Percentiles rank a stretch among this genome's conserved stretches.
Evolutionary conservation across 2,888 invertebrate genomes (phyloP).

Genomic region (Drosophila glabriapex): DNA sequence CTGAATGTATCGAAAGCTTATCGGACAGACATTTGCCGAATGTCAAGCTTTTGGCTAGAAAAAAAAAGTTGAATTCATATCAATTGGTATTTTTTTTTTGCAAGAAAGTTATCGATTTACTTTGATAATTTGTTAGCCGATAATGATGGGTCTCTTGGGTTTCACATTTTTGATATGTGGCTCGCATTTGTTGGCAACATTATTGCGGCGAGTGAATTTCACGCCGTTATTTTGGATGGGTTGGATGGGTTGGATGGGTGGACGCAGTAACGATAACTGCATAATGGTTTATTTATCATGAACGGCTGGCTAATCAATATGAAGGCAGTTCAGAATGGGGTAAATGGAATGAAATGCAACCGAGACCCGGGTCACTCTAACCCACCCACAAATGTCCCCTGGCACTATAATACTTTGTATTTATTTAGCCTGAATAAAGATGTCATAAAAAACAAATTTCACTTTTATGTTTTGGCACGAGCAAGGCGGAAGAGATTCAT

Average conservation of each 20-base stretch:
- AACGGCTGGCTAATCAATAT: constrained; percentile 65
- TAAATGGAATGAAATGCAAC: constrained; percentile 11
- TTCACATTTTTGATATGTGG: constrained; percentile 46
- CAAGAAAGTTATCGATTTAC: constrained; percentile 2
- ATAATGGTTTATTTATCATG: constrained; percentile 79
- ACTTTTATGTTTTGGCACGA: constrained; percentile 78
- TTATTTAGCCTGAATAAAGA: constrained; percentile 80
- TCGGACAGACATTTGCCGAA: not conserved
- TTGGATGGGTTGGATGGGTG: constrained; percentile 7
- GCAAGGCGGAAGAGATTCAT: constrained; percentile 74
- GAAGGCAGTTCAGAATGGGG: constrained; percentile 1
- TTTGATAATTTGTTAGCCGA: constrained; percentile 11
- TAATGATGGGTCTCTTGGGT: constrained; percentile 39
- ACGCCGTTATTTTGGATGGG: constrained; percentile 26
- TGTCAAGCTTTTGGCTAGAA: not conserved
- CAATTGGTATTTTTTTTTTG: not conserved
- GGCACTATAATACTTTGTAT: constrained; percentile 78
- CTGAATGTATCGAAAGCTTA: not conserved
- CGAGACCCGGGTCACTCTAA: constrained; percentile 4
- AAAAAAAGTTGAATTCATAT: not conserved
- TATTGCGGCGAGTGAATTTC: constrained; percentile 37
- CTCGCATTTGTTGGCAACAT: constrained; percentile 25
- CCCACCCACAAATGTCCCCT: constrained; percentile 65
- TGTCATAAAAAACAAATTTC: constrained; percentile 83
- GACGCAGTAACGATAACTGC: constrained; percentile 65